Percentiles rank a stretch among this genome's conserved stretches.
Conservation (phyloP, 2,113 vertebrate genomes). For the Chamaetylas fuelleborni region DNA sequence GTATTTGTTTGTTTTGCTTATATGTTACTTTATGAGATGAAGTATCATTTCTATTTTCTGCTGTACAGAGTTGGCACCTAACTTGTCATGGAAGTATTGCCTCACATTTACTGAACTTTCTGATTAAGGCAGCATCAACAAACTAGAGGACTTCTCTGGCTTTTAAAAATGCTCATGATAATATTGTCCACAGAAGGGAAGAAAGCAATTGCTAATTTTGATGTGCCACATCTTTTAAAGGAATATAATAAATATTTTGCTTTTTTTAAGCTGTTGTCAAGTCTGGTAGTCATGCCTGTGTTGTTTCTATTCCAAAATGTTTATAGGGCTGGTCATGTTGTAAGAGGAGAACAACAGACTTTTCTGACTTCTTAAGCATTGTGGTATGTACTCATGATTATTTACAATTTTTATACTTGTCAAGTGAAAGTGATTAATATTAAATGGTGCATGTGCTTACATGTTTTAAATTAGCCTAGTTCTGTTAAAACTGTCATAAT, state of each 20-base stretch:
- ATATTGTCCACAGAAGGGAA: not conserved
- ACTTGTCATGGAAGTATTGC: not conserved
- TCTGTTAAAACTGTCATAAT: not conserved
- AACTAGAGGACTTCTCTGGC: not conserved
- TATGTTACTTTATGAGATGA: not conserved
- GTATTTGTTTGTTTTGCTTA: not conserved
- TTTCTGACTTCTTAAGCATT: constrained; percentile 96
- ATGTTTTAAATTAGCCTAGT: not conserved
- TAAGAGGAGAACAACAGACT: constrained; percentile 94
- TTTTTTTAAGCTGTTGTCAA: not conserved
- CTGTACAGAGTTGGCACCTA: not conserved
- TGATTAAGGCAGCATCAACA: not conserved
- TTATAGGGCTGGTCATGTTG: constrained; percentile 97
- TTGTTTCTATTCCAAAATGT: constrained; percentile 8
- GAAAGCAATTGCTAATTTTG: not conserved
- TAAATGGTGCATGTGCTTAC: not conserved
- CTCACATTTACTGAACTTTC: not conserved
- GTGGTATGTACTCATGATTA: constrained; percentile 76
- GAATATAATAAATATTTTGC: not conserved
- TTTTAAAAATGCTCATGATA: not conserved
- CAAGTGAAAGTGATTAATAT: not conserved
- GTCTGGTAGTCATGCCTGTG: not conserved
- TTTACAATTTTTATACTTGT: not conserved
- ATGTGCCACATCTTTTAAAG: not conserved
- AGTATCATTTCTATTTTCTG: not conserved